A percentile compares a stretch with the other conserved stretches of the same genome.
phyloP scores from a whole-genome alignment of 2,797 vertebrate genomes.

The Melanitta fusca region DNA sequence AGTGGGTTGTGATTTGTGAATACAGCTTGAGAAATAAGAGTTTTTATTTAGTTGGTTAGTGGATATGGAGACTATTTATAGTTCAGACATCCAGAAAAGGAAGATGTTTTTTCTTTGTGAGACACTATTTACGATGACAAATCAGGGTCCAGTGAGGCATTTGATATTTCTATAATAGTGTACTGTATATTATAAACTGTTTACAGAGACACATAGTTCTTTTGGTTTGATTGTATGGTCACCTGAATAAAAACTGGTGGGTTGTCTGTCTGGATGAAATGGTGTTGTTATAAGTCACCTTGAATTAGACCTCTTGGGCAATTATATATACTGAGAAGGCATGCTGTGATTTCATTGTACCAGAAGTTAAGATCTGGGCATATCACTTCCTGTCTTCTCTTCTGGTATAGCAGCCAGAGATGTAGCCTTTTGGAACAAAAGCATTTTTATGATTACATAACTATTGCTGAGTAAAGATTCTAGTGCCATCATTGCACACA shows the following conservation, averaged over 20 bases:
- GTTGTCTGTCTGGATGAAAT: neutral
- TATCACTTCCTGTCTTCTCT: neutral
- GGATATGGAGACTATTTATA: neutral
- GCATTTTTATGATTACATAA: neutral
- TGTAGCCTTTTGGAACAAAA: neutral
- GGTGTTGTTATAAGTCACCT: neutral
- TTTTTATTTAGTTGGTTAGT: neutral
- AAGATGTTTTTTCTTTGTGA: neutral
- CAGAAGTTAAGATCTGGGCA: neutral
- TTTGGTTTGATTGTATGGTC: neutral
- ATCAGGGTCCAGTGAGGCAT: rapidly evolving
- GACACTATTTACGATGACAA: neutral
- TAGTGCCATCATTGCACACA: neutral
- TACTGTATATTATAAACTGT: neutral
- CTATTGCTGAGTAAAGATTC: neutral
- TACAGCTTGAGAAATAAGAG: neutral
- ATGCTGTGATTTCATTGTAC: neutral
- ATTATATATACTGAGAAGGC: neutral
- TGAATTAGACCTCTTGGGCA: neutral
- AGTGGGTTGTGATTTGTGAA: neutral
- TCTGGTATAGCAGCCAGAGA: neutral
- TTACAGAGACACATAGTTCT: neutral
- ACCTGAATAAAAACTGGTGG: neutral
- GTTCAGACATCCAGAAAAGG: neutral
- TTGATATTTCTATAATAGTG: neutral